Conservation (phyloP, 2,113 vertebrate species). For the Ammodytes dubius region DNA sequence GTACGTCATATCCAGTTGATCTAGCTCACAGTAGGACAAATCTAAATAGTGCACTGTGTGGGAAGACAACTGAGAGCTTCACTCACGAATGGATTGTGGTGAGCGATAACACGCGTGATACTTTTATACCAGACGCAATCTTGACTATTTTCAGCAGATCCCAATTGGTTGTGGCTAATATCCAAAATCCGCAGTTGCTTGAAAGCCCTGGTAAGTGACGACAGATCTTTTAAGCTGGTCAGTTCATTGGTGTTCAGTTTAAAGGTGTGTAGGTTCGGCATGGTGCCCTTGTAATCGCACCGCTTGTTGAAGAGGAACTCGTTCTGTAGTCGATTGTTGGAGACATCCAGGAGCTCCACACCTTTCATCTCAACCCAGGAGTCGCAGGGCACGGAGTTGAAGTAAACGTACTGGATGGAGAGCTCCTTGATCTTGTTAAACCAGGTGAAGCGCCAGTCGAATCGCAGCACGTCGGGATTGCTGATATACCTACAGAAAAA, state of each 20-base stretch:
- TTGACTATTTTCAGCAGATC: constrained; percentile 38
- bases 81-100: constrained; percentile 78
- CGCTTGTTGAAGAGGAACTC: constrained; percentile 81
- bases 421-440: constrained; percentile 81
- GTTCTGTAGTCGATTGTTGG: constrained; percentile 81
- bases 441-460: constrained; percentile 91
- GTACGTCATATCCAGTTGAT: constrained; percentile 84
- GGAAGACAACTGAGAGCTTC: constrained; percentile 85
- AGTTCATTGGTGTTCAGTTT: constrained; percentile 81
- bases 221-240: constrained; percentile 77
- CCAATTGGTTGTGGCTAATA: constrained; percentile 84
- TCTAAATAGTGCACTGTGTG: constrained; percentile 84
- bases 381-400: constrained; percentile 88
- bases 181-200: constrained; percentile 79
- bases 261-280: constrained; percentile 81
- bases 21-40: constrained; percentile 86
- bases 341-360: constrained; percentile 79
- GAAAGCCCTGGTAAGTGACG: constrained; percentile 79
- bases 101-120: constrained; percentile 80
- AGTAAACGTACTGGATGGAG: constrained; percentile 85
- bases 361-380: constrained; percentile 84
- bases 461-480: constrained; percentile 89
- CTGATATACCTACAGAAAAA: constrained; percentile 89
- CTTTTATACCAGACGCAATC: constrained; percentile 82
- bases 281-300: constrained; percentile 75